Evolutionary conservation across 1,140 invertebrate species (phyloP).

Genomic region (Archivesica marissinica): DNA sequence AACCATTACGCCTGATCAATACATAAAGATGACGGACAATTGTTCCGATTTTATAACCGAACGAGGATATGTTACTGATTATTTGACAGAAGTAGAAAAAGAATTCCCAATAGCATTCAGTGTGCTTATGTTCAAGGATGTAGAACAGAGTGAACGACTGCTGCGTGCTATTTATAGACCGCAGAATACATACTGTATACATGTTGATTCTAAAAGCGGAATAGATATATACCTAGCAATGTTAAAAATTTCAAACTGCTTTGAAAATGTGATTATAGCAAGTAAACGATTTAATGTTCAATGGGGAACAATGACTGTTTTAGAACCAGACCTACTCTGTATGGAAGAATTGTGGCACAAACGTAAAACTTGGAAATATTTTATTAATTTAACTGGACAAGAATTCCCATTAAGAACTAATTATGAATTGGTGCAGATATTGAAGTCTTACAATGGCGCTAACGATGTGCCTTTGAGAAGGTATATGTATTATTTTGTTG

Average conservation of each 20-base stretch:
- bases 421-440: slow-evolving; percentile 76
- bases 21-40: slow-evolving; percentile 14
- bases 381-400: slow-evolving; percentile 80
- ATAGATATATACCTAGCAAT: slow-evolving; percentile 56
- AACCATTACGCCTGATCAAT: not conserved
- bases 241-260: slow-evolving; percentile 66
- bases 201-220: slow-evolving; percentile 77
- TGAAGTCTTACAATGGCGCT: slow-evolving; percentile 74
- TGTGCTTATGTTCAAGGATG: slow-evolving; percentile 73
- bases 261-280: slow-evolving; percentile 76
- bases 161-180: slow-evolving; percentile 79
- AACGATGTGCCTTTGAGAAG: too few species aligned
- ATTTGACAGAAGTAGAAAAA: slow-evolving; percentile 66
- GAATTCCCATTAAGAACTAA: too few species aligned
- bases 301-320: slow-evolving; percentile 70
- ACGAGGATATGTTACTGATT: slow-evolving; percentile 65
- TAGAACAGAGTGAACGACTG: slow-evolving; percentile 77
- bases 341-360: slow-evolving; percentile 75
- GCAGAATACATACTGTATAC: slow-evolving; percentile 81
- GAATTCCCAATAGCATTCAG: slow-evolving; percentile 79
- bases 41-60: slow-evolving; percentile 50
- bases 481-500: too few species aligned
- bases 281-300: slow-evolving; percentile 66
- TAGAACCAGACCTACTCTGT: slow-evolving; percentile 76
- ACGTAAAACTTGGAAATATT: slow-evolving; percentile 76